Conservation (phyloP, 2,113 vertebrate genomes). For the Sander lucioperca region DNA sequence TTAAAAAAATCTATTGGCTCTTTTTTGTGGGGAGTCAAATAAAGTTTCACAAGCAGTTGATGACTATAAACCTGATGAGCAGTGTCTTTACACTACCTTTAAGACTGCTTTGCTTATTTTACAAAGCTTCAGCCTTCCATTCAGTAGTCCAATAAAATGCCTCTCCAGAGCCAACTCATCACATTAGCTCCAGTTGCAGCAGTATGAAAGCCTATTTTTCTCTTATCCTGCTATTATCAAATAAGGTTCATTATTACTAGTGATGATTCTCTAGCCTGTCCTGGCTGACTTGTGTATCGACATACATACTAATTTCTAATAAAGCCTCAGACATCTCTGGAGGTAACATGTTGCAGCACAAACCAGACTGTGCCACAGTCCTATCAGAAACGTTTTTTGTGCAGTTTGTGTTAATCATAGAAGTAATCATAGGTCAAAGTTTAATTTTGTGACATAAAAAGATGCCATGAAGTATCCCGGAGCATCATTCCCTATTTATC, state of each 20-base stretch:
- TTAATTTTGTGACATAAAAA: constrained; percentile 79
- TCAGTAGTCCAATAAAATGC: constrained; percentile 58
- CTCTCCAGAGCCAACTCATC: constrained; percentile 70
- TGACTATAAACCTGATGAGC: constrained; percentile 29
- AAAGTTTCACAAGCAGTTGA: constrained; percentile 33
- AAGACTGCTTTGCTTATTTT: constrained; percentile 41
- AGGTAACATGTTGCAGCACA: constrained; percentile 64
- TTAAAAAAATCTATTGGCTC: constrained; percentile 9
- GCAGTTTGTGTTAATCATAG: constrained; percentile 71
- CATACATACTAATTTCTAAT: constrained; percentile 79
- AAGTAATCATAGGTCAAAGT: constrained; percentile 76
- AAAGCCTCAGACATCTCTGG: constrained; percentile 74
- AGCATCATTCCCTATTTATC: constrained; percentile 65
- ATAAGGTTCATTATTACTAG: constrained; percentile 79
- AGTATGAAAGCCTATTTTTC: constrained; percentile 73
- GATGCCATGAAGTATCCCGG: constrained; percentile 48
- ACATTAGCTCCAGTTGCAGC: constrained; percentile 70
- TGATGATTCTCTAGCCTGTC: constrained; percentile 70
- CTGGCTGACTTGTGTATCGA: constrained; percentile 64
- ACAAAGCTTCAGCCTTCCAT: constrained; percentile 48
- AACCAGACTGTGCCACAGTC: constrained; percentile 42
- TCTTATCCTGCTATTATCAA: constrained; percentile 77
- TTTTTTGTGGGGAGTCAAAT: constrained; percentile 36
- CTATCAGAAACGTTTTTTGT: constrained; percentile 67
- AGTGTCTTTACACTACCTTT: constrained; percentile 35